Conservation (phyloP, 2,113 vertebrate genomes). For the Poeciliopsis retropinna region DNA sequence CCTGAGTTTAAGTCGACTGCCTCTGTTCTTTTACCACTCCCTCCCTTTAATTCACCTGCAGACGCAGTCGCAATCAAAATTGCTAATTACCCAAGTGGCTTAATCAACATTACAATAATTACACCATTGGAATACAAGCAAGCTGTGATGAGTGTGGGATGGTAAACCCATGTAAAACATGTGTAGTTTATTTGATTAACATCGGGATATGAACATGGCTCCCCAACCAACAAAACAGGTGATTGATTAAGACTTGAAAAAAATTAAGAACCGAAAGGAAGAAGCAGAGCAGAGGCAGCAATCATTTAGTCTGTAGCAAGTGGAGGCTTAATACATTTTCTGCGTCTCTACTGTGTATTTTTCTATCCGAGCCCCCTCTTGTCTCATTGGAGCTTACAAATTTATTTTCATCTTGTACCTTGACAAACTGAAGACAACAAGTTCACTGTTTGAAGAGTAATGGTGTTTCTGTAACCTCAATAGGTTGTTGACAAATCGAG, state of each 20-base stretch:
- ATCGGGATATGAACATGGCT: slow-evolving; percentile 54
- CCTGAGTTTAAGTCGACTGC: slow-evolving; percentile 32
- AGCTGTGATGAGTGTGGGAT: slow-evolving; percentile 62
- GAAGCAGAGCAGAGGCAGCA: slow-evolving; percentile 14
- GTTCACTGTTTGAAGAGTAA: no score
- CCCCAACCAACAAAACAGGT: slow-evolving; percentile 58
- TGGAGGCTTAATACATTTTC: not conserved
- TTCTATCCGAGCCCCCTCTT: not conserved
- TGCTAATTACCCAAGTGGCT: slow-evolving; percentile 76
- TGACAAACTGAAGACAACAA: not conserved
- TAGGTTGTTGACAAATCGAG: no score
- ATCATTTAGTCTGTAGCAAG: slow-evolving; percentile 19
- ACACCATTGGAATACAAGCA: slow-evolving; percentile 70
- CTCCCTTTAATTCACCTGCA: slow-evolving; percentile 61
- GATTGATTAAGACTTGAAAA: slow-evolving; percentile 51
- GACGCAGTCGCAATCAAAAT: slow-evolving; percentile 71
- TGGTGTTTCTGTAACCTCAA: no score
- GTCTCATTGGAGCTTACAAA: not conserved
- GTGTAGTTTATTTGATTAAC: slow-evolving; percentile 68
- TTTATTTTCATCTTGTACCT: not conserved
- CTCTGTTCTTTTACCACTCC: slow-evolving; percentile 21
- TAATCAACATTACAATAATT: slow-evolving; percentile 78
- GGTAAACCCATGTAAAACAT: slow-evolving; percentile 72
- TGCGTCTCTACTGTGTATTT: not conserved
- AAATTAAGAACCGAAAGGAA: slow-evolving; percentile 4